phyloP scores from a whole-genome alignment of 2,888 invertebrate genomes.

The Sycophila texana region DNA sequence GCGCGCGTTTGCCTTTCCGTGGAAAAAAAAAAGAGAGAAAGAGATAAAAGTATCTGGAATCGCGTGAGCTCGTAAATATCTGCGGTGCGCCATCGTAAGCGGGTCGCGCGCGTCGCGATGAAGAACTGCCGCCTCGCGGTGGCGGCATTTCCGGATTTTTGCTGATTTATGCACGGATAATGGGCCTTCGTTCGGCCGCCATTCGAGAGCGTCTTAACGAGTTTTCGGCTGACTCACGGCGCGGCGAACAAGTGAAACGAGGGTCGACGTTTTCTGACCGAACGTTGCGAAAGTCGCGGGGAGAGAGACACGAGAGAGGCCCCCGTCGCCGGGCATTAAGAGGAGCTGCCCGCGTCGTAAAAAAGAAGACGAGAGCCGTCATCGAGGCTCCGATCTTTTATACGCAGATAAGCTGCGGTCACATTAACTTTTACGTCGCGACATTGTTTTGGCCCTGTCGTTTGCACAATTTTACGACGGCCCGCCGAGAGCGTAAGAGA shows the following conservation, averaged over 20 bases:
- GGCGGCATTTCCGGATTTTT: constrained; percentile 57
- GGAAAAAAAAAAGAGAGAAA: constrained; percentile 30
- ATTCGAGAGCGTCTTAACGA: constrained; percentile 43
- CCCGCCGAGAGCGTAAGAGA: not conserved
- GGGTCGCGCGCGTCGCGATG: constrained; percentile 25
- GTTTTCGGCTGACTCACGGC: constrained; percentile 27
- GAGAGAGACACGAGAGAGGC: not conserved
- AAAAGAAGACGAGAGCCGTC: constrained; percentile 38
- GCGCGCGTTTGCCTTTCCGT: constrained; percentile 19
- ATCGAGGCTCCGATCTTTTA: constrained; percentile 36
- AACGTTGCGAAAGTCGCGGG: not conserved
- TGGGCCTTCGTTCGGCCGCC: constrained; percentile 25
- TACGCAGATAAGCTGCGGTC: constrained; percentile 22
- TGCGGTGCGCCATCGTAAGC: not conserved
- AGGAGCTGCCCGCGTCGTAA: constrained; percentile 37
- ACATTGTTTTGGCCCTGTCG: constrained; percentile 19
- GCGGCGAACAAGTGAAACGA: constrained; percentile 31
- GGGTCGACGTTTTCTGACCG: not conserved
- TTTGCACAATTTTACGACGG: constrained; percentile 2
- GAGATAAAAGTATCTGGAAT: not conserved
- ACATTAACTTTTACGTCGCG: constrained; percentile 30
- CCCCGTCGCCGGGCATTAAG: constrained; percentile 25
- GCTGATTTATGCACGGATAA: constrained; percentile 55
- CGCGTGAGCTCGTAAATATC: constrained; percentile 50
- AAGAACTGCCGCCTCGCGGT: constrained; percentile 21